Percentiles rank a stretch among this genome's conserved stretches.
Conservation (phyloP, 2,888 invertebrate genomes). For the Coenonympha arcania region DNA sequence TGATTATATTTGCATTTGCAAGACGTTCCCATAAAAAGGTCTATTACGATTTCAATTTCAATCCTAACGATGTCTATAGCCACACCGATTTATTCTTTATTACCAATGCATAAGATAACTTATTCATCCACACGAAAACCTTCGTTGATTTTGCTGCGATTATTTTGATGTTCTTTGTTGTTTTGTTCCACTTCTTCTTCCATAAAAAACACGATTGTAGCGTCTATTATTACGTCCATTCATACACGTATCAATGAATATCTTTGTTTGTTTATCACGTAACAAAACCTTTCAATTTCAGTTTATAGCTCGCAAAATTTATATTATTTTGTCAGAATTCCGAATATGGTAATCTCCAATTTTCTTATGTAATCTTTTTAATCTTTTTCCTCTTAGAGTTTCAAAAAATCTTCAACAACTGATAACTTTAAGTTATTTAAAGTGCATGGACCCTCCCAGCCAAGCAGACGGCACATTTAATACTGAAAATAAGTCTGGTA, state of each 20-base stretch:
- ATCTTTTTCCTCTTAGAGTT: not conserved
- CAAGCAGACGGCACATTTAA: too few relatives aligned
- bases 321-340: not conserved
- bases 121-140: not conserved
- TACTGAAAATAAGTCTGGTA: too few relatives aligned
- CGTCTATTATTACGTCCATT: not conserved
- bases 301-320: not conserved
- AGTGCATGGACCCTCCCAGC: too few relatives aligned
- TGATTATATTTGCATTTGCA: not conserved
- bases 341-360: not conserved
- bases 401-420: not conserved
- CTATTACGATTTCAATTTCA: not conserved
- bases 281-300: slow-evolving; percentile 14
- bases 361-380: too few relatives aligned
- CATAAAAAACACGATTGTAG: not conserved
- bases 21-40: not conserved
- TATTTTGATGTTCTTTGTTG: not conserved
- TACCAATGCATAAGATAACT: not conserved
- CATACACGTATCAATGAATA: not conserved
- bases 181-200: not conserved
- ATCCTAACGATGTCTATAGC: not conserved
- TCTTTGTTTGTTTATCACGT: not conserved
- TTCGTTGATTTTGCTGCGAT: not conserved
- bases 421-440: not conserved
- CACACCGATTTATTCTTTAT: not conserved